Percentiles rank a stretch among this genome's conserved stretches.
phyloP scores from a whole-genome alignment of 2,888 invertebrate genomes.

The Plagiodera versicolora region DNA sequence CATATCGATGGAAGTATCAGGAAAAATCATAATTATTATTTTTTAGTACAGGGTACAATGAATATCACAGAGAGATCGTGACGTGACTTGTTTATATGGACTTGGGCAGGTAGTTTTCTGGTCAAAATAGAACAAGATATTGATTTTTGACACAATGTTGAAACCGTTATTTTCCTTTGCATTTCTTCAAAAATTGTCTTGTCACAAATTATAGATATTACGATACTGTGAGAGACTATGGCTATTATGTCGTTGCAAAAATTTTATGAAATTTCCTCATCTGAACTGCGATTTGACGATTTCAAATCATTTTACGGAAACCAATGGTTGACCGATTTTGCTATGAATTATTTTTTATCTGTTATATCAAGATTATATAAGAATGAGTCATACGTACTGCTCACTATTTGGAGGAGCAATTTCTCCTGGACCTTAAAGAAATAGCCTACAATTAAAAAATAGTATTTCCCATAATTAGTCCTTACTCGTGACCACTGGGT shows the following conservation, averaged over 20 bases:
- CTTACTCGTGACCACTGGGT: conserved; percentile 5
- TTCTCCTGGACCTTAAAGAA: neutral
- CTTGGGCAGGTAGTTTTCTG: conserved; percentile 11
- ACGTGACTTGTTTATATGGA: conserved; percentile 14
- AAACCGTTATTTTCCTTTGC: neutral
- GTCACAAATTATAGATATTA: conserved; percentile 3
- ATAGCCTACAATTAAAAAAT: neutral
- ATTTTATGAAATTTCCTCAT: neutral
- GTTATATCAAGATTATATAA: no score
- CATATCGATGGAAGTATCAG: neutral
- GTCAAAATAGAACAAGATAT: conserved; percentile 3
- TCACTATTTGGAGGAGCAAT: neutral
- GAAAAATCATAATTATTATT: conserved; percentile 14
- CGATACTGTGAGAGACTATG: neutral
- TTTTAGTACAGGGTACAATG: conserved; percentile 15
- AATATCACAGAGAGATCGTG: conserved; percentile 8
- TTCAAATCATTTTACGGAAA: conserved; percentile 3
- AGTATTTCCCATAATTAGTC: neutral
- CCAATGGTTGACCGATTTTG: conserved; percentile 5
- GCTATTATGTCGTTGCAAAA: conserved; percentile 9
- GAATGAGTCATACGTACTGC: neutral
- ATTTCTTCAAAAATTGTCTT: neutral
- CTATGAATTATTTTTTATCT: neutral
- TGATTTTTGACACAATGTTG: neutral
- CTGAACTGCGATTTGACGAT: conserved; percentile 1